Conservation (phyloP, 2,113 vertebrate species). For the Philantomba maxwellii region DNA sequence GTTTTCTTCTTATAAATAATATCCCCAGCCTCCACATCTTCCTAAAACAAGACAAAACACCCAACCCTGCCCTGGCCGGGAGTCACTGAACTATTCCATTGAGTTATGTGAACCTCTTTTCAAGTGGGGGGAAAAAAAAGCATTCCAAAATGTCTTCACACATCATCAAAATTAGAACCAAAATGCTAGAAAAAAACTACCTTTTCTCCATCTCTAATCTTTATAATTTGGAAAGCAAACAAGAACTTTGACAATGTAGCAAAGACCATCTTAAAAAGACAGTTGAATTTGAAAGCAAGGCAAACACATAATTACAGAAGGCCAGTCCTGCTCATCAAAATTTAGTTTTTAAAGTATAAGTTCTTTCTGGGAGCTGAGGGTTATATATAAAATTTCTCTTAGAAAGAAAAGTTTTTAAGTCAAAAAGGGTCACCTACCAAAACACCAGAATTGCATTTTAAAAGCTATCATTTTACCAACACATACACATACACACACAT, state of each 20-base stretch:
- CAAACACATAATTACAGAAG: neutral
- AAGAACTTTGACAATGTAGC: neutral
- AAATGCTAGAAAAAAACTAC: neutral
- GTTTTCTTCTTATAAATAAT: conserved; percentile 60
- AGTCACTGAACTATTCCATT: conserved; percentile 16
- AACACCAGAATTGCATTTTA: neutral
- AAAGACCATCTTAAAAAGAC: neutral
- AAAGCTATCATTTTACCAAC: neutral
- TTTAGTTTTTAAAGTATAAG: neutral
- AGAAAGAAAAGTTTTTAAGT: neutral
- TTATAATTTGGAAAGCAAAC: neutral
- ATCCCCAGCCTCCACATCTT: conserved; percentile 55
- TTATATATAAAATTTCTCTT: neutral
- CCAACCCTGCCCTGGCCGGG: conserved; percentile 21
- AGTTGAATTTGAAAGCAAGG: neutral
- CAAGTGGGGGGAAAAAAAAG: neutral
- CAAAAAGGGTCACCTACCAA: neutral
- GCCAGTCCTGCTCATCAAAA: neutral
- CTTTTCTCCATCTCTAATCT: neutral
- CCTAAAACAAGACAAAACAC: neutral
- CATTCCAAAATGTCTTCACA: neutral
- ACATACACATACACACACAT: neutral
- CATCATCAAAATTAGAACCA: neutral
- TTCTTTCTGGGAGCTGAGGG: neutral
- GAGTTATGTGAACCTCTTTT: neutral